Base-by-base conservation (phyloP, 2,888 invertebrate genomes). In the Agrotis clavis region DNA sequence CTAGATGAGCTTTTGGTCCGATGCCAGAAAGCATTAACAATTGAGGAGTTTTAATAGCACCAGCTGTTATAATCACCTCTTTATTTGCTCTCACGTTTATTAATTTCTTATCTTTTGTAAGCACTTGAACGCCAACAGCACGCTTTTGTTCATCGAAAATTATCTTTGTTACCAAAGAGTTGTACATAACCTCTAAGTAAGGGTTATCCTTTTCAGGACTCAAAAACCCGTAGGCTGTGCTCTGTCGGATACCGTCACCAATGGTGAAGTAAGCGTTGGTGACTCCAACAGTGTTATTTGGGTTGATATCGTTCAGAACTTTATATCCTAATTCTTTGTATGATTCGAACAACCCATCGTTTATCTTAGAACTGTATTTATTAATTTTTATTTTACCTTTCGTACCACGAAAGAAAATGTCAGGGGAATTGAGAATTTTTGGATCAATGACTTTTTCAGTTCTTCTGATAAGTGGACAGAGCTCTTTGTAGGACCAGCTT, bases 401-500 rank as follows among this genome's bases (percentile, higher is more conserved):
- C 0, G 87, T 90, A 4, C 94, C 94, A 69, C 93, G 94, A 64
- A 87, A 92, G 9, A 56, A 53, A n/a, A 30, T 68, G 56, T 85
- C 79, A 1, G 73, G 35, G 0, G 89, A 88, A 4, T 75, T 64
- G 0, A 86, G 45, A 5, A 90, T 74, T 3, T 61, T n/a, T 5
- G 47, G 6, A 18, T 86, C 87, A 4, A 76, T 72, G 2, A 90
- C 45, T 30, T 95, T 93, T 88, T 97, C 94, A 1, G 94, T 94
- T 75, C 96, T 96, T 13, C 93, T 93, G 35, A 95, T 94, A 76
- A 95, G 97, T 1, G 93, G 90, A 0, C 92, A 82, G 1, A 96
- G 93, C 16, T 95, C 92, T 2, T 94, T 87, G 91, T 96, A 97
- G 11, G 92, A 92, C 97, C 97, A 97, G 0, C 95, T 93, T 0